Base-by-base conservation (phyloP, 2,113 vertebrate species). In the Plectropomus leopardus region DNA sequence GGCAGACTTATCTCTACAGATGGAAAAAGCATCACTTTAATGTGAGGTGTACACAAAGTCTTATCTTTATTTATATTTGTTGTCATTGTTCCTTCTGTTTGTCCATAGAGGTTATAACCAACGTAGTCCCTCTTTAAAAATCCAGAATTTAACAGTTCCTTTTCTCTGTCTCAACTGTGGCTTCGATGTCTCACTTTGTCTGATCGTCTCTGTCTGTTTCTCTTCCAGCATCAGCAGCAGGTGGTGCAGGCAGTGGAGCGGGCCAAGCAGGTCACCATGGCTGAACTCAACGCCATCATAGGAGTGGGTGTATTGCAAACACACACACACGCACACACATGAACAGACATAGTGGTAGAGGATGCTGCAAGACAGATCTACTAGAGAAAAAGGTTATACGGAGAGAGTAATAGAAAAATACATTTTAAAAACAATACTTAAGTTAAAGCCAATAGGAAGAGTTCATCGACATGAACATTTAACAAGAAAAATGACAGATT, bases 191-290 rank as follows among this genome's bases (percentile, higher is more conserved):
- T 69, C 30, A 5, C 15, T 59, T 2, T 36, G 9, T 47, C 47
- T 30, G 47, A 58, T 54, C 21, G 0, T 7, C 26, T 17, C 1
- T 78, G 1, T 76, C 36, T 78, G 13, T 76, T 11, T 66, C 10
- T 85, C 36, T 59, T 67, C 47, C 83, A 94, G 93, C 93, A 94
- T 86, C 93, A 94, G 88, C 93, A 94, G 88, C 93, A 94, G 91
- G 93, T 94, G 82, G 93, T 94, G 59, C 93, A 94, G 89, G 92
- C 93, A 2, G 93, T 93, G 78, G 93, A 94, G 82, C 86, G 93
- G 73, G 93, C 93, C 81, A 93, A 94, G 86, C 93, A 94, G 88
- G 90, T 94, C 87, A 93, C 93, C 81, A 94, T 94, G 93, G 88
- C 93, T 88, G 93, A 94, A 85, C 93, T 94, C 80, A 94, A 94